Evolutionary conservation across 2,888 invertebrate genomes (phyloP).

Genomic region (Petrophora chlorosata): DNA sequence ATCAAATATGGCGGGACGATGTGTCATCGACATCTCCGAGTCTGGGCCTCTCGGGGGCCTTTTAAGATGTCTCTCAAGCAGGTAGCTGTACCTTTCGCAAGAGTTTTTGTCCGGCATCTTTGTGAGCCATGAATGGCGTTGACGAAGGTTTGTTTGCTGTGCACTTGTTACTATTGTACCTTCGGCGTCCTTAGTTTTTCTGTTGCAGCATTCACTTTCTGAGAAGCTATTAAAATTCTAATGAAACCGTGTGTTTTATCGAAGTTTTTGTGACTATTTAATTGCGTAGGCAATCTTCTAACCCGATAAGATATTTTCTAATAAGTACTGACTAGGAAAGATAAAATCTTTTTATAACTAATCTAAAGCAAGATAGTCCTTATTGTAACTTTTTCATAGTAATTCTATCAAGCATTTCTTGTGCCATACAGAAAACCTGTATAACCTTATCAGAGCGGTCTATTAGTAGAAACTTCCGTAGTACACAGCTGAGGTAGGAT

Average conservation of each 20-base stretch:
- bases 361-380: no score
- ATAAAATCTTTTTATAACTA: no score
- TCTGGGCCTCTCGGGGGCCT: slow-evolving; percentile 45
- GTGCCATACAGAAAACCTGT: slow-evolving; percentile 2
- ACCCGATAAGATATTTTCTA: no score
- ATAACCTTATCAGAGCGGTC: slow-evolving; percentile 23
- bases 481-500: slow-evolving; percentile 39
- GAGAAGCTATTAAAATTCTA: slow-evolving; percentile 21
- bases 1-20: slow-evolving; percentile 48
- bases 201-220: slow-evolving; percentile 27
- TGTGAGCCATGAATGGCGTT: slow-evolving; percentile 57
- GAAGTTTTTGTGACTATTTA: not conserved
- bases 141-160: slow-evolving; percentile 49
- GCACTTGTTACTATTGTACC: slow-evolving; percentile 54
- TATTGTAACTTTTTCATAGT: no score
- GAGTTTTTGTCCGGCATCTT: slow-evolving; percentile 63
- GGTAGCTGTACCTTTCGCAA: slow-evolving; percentile 72
- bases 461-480: slow-evolving; percentile 42
- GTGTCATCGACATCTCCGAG: slow-evolving; percentile 64
- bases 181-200: slow-evolving; percentile 37
- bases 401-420: not conserved
- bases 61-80: slow-evolving; percentile 59
- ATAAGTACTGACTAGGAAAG: no score
- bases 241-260: slow-evolving; percentile 6
- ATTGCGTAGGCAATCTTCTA: not conserved